Conservation (phyloP, 2,113 vertebrate genomes). For the Atlantisia rogersi region DNA sequence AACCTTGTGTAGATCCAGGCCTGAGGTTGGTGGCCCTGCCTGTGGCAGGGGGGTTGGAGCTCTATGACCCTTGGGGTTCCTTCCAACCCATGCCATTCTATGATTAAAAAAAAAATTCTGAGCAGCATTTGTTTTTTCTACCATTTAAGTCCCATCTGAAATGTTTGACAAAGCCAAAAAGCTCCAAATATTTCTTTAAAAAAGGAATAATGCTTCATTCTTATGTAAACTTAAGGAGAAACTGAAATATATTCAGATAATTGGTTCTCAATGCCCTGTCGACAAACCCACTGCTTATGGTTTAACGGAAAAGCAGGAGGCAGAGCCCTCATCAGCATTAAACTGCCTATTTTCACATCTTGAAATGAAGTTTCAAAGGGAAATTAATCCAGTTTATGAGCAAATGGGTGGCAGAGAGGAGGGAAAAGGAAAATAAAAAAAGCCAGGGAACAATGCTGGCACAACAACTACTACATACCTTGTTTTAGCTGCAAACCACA, state of each 20-base stretch:
- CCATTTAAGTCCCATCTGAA: not conserved
- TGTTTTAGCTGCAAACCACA: not conserved
- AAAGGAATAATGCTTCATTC: not conserved
- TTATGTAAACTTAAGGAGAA: not conserved
- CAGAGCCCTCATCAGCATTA: not conserved
- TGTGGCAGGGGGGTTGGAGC: too few relatives aligned
- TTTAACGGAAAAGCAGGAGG: not conserved
- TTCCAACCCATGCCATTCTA: too few relatives aligned
- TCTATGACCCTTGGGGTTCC: too few relatives aligned
- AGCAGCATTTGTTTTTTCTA: not conserved
- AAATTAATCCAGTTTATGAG: not conserved
- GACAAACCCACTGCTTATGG: not conserved
- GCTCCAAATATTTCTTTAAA: rapidly evolving
- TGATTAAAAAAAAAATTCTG: not conserved
- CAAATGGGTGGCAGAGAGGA: not conserved
- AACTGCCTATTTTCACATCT: not conserved
- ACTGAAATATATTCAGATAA: not conserved
- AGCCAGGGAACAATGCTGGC: not conserved
- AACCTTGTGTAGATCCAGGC: too few relatives aligned
- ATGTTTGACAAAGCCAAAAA: not conserved
- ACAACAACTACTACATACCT: not conserved
- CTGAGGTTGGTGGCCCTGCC: too few relatives aligned
- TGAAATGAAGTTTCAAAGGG: not conserved
- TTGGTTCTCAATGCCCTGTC: not conserved
- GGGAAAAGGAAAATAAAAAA: not conserved